Evolutionary conservation across 35 echinoderm and acorn worm species (phyloP), one percentile per base, ranked within the genome.

Genomic region (Ptychodera flava): DNA sequence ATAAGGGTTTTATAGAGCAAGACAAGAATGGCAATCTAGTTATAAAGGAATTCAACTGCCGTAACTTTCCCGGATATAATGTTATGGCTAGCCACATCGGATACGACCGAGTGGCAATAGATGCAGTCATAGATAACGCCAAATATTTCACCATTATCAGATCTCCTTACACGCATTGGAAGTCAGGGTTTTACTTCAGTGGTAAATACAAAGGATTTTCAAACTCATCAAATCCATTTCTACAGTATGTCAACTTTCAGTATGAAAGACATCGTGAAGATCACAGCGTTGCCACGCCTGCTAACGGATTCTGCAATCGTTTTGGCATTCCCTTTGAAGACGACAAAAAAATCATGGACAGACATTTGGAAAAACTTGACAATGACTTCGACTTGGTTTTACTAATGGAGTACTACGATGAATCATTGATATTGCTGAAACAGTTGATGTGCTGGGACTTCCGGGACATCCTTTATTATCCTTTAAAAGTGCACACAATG

Each of bases 391-490:
- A 91, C 33, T 34, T 91, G 35, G 90, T 91, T 28, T 33, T 91
- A 27, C 76, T 91, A 22, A 35, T 34, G 31, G 85, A 87, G 36
- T 85, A 91, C 34, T 87, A 86, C 16, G 84, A 91, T 85, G 90
- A 91, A 79, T 91, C 90, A n/a, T 36, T 91, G 31, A 30, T 91
- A 14, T 52, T 91, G 1, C 84, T 91, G 1, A 76, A 82, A 31
- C 86, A 87, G 33, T 31, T 91, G 0, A 81, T 91, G 84, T 86
- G 84, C 75, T 91, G 90, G 90, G 53, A 53, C 32, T 82, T 91
- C 52, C 35, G 77, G 37, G 90, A 91, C 82, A 87, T 91, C 27
- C 0, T 81, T 0, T 91, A 91, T 37, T 22, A 64, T 64, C 22
- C 45, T 12, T 64, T 6, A 6, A 64, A 64, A 64, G 45, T 64